Evolutionary conservation across 2,113 vertebrate genomes (phyloP), one percentile per base, ranked within the genome.

Genomic region (Prionailurus bengalensis): DNA sequence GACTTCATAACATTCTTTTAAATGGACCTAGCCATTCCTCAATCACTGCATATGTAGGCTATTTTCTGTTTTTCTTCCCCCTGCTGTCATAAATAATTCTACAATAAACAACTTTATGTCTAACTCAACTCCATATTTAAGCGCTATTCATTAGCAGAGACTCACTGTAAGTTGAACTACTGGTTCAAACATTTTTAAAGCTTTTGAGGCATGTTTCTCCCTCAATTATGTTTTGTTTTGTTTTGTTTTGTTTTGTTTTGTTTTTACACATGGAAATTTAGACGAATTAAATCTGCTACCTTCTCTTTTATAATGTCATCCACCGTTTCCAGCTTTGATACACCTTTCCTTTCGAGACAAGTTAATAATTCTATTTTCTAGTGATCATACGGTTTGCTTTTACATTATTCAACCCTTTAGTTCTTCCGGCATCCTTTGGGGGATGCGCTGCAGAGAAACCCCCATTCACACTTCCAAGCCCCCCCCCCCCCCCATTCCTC

Each of bases 391-490:
- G 73, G 48, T 89, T 76, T 66, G 80, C 14, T 78, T 94, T 94
- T 78, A 81, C 93, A 71, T 93, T 70, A 90, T 93, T 86, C 74
- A 94, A 33, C 42, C 48, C 23, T 51, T 83, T 25, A 16, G 74
- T 31, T 90, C 92, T 89, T 55, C 5, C 33, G n/a, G 1, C n/a
- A 12, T 51, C 51, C 85, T 83, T 73, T 10, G 48, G 78, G 45
- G 53, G n/a, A 21, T 68, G 15, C 6, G 1, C 31, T 81, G 21
- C 51, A 63, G 55, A 68, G 27, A 82, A 70, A 2, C 66, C 51
- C 51, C 66, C 66, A 63, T 81, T 96, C 55, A 82, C 58, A 92
- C 42, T 90, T 89, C 58, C 68, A 91, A 85, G 73, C 55, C 25
- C 8, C 74, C 4, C 66, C 31, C 6, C 55, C 45, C 7, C 45